These are phyloP conservation scores for Trissolcus basalis DNA, from an alignment of 1,140 invertebrate species.

Conservation along the genomic window DNA sequence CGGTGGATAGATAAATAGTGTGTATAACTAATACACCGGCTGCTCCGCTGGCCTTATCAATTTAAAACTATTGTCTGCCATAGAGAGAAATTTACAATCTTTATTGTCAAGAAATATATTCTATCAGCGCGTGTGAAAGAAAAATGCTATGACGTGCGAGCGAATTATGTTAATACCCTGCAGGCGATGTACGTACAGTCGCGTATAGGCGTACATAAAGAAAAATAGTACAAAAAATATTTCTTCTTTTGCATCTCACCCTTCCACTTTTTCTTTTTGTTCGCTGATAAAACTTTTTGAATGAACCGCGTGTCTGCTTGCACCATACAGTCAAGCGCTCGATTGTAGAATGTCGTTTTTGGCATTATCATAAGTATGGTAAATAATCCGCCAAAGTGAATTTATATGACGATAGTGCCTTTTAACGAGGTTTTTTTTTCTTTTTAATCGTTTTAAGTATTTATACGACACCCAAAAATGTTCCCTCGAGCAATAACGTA, in stretches of 20 bases:
- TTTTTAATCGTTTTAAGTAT: conserved; percentile 2
- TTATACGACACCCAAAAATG: too few species aligned
- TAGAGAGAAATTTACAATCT: conserved; percentile 39
- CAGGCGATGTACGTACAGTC: too few species aligned
- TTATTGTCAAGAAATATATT: conserved; percentile 28
- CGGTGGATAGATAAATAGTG: conserved; percentile 34
- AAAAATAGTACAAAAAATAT: neutral
- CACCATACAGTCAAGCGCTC: too few species aligned
- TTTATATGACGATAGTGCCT: conserved; percentile 12
- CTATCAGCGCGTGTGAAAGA: neutral
- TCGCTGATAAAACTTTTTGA: too few species aligned
- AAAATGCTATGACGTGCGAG: neutral
- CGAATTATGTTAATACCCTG: too few species aligned
- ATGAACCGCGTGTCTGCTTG: too few species aligned
- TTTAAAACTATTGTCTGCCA: conserved; percentile 39
- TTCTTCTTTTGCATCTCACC: neutral
- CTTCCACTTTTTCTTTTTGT: too few species aligned
- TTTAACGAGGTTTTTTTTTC: conserved; percentile 6
- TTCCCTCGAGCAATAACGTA: too few species aligned
- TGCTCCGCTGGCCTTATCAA: conserved; percentile 45
- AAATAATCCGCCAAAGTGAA: conserved; percentile 1
- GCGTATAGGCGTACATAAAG: too few species aligned
- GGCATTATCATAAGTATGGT: conserved; percentile 11
- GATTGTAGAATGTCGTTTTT: conserved; percentile 1
- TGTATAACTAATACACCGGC: conserved; percentile 33